Base-by-base conservation (phyloP, 2,797 vertebrate species). In the Brachymystax lenok region DNA sequence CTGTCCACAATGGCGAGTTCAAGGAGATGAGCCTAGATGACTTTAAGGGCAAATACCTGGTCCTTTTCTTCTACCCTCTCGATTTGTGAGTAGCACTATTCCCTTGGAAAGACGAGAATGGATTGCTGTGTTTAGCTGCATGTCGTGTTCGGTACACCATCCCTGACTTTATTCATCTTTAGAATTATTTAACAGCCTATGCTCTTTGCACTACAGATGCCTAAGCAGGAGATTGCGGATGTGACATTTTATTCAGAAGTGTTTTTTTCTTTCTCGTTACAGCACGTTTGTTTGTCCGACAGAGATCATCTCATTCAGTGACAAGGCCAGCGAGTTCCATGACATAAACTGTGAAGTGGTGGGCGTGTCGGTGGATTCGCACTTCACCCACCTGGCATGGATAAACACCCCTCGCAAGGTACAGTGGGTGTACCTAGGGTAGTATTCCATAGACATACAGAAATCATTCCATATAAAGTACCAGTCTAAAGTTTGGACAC, bases 251-350 rank as follows among this genome's bases (percentile, higher is more conserved):
- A n/a, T 71, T 71, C 12, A 19, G 19, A 35, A 72, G 6, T 6
- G 3, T 21, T n/a, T 10, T 5, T 13, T 71, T 46, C 40, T 46
- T 16, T 35, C 28, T 64, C 51, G 54, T 73, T 82, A 67, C 90
- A 99, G 98, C 93, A 99, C 98, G 24, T 99, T 99, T 68, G 98
- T 99, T 70, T 99, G 98, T 82, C 98, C 98, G 0, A 99, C 98
- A 5, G 98, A 99, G 93, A 99, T 99, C 7, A 93, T 99, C 74
- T 95, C 98, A 13, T 99, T 99, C 83, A 99, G 98, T 19, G 90
- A 99, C 92, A 99, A 99, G 90, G 97, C 97, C 67, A 99, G 81
- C 0, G 98, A 99, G 87, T 99, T 99, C 78, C 97, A 85, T 0
- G 97, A 98, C 3, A 83, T 97, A 33, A 99, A 99, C 91, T 99